These are phyloP conservation scores for Alexandromys fortis DNA, from an alignment of 2,113 vertebrate species.

Conservation along the genomic window DNA sequence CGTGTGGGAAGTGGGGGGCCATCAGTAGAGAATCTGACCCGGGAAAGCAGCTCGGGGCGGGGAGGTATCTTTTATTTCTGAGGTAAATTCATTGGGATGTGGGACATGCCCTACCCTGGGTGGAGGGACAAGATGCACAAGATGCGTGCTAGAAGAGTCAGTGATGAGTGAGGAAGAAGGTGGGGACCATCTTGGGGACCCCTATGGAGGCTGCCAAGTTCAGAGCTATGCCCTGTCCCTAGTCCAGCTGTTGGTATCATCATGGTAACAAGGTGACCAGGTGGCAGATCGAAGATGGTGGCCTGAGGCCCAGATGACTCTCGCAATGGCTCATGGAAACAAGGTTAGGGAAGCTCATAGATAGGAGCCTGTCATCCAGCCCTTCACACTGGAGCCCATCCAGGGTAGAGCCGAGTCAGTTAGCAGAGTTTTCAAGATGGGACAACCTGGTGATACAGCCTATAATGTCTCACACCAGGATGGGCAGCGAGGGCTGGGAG, in stretches of 20 bases:
- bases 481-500: too few relatives aligned
- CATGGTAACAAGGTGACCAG: too few relatives aligned
- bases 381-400: neutral
- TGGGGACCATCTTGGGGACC: neutral
- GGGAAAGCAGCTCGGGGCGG: neutral
- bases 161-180: neutral
- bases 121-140: neutral
- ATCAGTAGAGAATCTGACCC: neutral
- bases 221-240: neutral
- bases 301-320: neutral
- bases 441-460: neutral
- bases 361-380: neutral
- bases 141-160: neutral
- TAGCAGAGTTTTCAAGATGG: neutral
- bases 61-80: neutral
- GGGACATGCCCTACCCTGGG: neutral
- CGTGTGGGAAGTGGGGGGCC: fast-evolving
- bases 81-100: neutral
- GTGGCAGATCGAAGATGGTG: neutral
- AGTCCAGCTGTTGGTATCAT: neutral
- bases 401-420: neutral
- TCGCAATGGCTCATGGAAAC: neutral
- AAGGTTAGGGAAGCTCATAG: neutral
- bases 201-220: neutral
- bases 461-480: neutral